Percentiles rank a stretch among this genome's conserved stretches.
Evolutionary conservation across 2,113 vertebrate genomes (phyloP).

Genomic region (Globicephala melas): DNA sequence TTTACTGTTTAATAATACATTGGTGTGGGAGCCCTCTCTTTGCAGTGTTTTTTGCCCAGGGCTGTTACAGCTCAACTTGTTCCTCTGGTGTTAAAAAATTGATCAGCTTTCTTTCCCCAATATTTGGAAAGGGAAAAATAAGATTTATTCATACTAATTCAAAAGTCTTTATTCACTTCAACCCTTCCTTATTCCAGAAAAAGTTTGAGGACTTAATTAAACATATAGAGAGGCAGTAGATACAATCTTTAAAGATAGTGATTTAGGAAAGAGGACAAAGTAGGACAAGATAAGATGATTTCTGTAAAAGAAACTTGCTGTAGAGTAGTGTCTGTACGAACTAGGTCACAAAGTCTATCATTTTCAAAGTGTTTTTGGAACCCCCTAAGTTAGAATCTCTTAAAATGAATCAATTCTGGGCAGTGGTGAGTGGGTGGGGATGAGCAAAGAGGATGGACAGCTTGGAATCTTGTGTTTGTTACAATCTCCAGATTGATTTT

Average conservation of each 20-base stretch:
- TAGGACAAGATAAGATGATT: neutral
- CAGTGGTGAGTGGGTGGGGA: neutral
- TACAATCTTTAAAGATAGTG: neutral
- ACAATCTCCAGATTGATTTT: neutral
- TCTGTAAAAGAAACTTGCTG: neutral
- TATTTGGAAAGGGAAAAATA: constrained; percentile 39
- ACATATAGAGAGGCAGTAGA: neutral
- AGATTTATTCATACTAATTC: neutral
- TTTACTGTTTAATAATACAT: constrained; percentile 36
- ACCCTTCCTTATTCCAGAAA: neutral
- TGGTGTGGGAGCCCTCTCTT: neutral
- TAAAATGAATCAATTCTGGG: neutral
- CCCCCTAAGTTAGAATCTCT: neutral
- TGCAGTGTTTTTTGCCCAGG: constrained; percentile 19
- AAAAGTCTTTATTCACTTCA: constrained; percentile 1
- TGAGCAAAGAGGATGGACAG: neutral
- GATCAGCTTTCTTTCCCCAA: constrained; percentile 9
- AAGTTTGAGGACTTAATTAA: neutral
- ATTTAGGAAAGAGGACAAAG: neutral
- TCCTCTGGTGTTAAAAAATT: constrained; percentile 51
- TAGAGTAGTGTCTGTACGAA: neutral
- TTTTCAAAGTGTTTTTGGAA: neutral
- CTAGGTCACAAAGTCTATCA: neutral
- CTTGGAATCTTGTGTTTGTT: neutral
- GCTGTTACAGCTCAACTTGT: constrained; percentile 21